Conservation (phyloP, 2,888 invertebrate species). For the Molanna angustata region DNA sequence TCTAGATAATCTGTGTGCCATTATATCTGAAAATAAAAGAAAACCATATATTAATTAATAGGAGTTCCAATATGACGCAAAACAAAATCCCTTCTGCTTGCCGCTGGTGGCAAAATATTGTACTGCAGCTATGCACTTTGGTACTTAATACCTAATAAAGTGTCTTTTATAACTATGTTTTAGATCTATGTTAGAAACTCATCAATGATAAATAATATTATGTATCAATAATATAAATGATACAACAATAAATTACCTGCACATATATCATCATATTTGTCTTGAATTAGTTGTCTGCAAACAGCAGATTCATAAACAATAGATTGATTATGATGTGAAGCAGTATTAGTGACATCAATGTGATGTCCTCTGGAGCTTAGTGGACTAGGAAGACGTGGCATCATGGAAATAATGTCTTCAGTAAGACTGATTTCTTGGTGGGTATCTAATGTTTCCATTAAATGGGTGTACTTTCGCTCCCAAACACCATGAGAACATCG, state of each 20-base stretch:
- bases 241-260: slow-evolving; percentile 44
- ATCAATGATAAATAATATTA: no score
- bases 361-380: slow-evolving; percentile 52
- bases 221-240: not conserved
- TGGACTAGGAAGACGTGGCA: slow-evolving; percentile 58
- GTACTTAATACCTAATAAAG: no score
- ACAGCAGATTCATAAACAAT: slow-evolving; percentile 82
- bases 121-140: no score
- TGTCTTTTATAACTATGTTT: no score
- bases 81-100: no score
- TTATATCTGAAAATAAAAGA: slow-evolving; percentile 58
- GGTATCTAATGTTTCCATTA: slow-evolving; percentile 60
- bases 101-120: no score
- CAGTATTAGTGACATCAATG: slow-evolving; percentile 50
- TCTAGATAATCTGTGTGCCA: slow-evolving; percentile 73
- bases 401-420: slow-evolving; percentile 58
- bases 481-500: slow-evolving; percentile 86
- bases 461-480: slow-evolving; percentile 75
- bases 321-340: slow-evolving; percentile 54
- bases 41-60: not conserved
- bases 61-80: no score
- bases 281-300: slow-evolving; percentile 76
- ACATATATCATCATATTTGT: slow-evolving; percentile 80
- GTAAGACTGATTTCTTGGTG: slow-evolving; percentile 49
- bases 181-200: no score